phyloP scores from a whole-genome alignment of 1,140 invertebrate species.

The Hydropsyche tenuis region DNA sequence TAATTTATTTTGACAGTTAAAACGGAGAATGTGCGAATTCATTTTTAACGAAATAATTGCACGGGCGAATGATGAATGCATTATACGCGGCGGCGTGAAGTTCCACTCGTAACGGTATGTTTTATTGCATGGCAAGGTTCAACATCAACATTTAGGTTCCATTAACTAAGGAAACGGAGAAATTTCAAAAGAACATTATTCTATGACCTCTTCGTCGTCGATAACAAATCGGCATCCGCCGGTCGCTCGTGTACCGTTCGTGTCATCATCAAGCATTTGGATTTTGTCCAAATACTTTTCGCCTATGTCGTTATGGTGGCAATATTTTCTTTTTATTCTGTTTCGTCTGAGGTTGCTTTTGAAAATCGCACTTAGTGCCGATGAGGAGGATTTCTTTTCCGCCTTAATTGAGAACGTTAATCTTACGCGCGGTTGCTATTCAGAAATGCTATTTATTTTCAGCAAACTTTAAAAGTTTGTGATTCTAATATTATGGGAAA shows the following conservation, averaged over 20 bases:
- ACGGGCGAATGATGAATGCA: too few species aligned
- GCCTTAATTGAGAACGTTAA: too few species aligned
- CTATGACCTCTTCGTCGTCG: background rate
- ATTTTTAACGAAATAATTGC: too few species aligned
- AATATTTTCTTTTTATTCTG: too few species aligned
- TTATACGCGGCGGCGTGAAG: background rate
- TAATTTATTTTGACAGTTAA: too few species aligned
- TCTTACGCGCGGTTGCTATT: too few species aligned
- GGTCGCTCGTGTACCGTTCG: background rate
- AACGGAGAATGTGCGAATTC: too few species aligned
- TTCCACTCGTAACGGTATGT: background rate
- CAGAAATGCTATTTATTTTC: too few species aligned
- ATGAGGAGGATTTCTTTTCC: too few species aligned
- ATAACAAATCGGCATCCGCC: conserved; percentile 6
- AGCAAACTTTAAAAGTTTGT: too few species aligned
- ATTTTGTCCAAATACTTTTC: conserved; percentile 19
- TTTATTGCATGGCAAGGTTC: conserved; percentile 22
- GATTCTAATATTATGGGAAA: too few species aligned
- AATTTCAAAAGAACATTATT: conserved; percentile 2
- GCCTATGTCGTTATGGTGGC: background rate
- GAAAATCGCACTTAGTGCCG: background rate
- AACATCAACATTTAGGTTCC: background rate
- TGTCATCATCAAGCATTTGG: background rate
- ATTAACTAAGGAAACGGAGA: conserved; percentile 21
- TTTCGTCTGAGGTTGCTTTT: too few species aligned